Base-by-base conservation (phyloP, 2,113 vertebrate species). In the Pseudopipra pipra region DNA sequence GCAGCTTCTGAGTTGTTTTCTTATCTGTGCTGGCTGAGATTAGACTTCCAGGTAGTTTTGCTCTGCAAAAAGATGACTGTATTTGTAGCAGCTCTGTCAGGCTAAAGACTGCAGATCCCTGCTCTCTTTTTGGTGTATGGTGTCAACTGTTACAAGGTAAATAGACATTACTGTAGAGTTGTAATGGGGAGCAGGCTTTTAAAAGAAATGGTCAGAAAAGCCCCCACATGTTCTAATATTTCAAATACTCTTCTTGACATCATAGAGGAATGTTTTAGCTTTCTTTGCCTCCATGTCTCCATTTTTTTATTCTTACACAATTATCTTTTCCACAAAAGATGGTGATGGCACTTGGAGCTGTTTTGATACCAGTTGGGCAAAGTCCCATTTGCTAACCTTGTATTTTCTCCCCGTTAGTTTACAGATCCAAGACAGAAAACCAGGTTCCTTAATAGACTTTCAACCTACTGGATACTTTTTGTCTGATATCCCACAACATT, bases 321-420 rank as follows among this genome's bases (percentile, higher is more conserved):
- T n/a, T 72, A 4, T 14, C 12, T 72, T 61, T 78, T 54, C 33
- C n/a, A 46, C 27, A 74, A n/a, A 61, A 73, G 23, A 8, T 28
- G 18, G 8, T 47, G 33, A 16, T 46, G 37, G 25, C 20, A 28
- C 22, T 86, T 44, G 22, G 56, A 31, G 9, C 25, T 68, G 23
- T 51, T 89, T n/a, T 67, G 9, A 11, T 49, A 35, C 1, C 0
- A 39, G 4, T 4, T 73, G 22, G 5, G 4, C 6, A 41, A 66
- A 55, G 37, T 77, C 19, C 2, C 12, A 13, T 49, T 23, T 87
- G 18, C 25, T 78, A 49, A 30, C 14, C 8, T 27, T 27, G 5
- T 9, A 19, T 14, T 43, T 82, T 74, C 20, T 91, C 21, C 33
- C 10, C 4, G 5, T 85, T 59, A n/a, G 7, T 59, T 8, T 82